A percentile compares a stretch with the other conserved stretches of the same genome.
These are phyloP conservation scores for Dysmachus trigonus DNA, from an alignment of 2,888 invertebrate genomes.

Conservation along the genomic window DNA sequence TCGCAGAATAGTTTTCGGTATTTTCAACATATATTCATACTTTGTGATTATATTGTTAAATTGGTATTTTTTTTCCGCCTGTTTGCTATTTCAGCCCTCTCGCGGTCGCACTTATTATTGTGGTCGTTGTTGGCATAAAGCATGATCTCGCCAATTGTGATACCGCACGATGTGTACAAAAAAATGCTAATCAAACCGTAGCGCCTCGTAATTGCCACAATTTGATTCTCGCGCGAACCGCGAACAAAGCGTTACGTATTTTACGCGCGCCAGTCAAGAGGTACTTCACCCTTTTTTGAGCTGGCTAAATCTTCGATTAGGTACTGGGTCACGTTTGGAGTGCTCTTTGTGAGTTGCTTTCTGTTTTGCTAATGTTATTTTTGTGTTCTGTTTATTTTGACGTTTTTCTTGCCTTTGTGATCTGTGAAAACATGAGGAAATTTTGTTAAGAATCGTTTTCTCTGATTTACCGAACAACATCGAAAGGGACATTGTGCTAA, in stretches of 20 bases:
- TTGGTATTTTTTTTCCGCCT: neutral
- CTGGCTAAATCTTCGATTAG: neutral
- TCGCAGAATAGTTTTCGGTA: neutral
- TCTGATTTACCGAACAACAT: neutral
- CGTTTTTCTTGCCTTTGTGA: neutral
- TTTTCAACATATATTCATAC: neutral
- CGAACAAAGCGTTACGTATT: neutral
- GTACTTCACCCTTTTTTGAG: neutral
- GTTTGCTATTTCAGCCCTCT: neutral
- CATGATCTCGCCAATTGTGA: neutral
- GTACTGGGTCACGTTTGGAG: neutral
- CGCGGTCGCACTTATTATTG: neutral
- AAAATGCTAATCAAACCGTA: neutral
- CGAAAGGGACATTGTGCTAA: neutral
- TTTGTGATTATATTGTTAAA: neutral
- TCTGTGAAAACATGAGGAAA: neutral
- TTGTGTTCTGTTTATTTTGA: neutral
- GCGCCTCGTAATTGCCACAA: neutral
- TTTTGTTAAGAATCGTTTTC: neutral
- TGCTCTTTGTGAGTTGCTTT: neutral
- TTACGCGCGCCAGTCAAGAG: neutral
- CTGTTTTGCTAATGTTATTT: neutral
- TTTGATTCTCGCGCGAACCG: neutral
- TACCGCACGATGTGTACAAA: neutral
- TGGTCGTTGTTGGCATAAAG: neutral